These are phyloP conservation scores for Polyommatus iphigenia DNA, from an alignment of 2,888 invertebrate species.

Conservation along the genomic window DNA sequence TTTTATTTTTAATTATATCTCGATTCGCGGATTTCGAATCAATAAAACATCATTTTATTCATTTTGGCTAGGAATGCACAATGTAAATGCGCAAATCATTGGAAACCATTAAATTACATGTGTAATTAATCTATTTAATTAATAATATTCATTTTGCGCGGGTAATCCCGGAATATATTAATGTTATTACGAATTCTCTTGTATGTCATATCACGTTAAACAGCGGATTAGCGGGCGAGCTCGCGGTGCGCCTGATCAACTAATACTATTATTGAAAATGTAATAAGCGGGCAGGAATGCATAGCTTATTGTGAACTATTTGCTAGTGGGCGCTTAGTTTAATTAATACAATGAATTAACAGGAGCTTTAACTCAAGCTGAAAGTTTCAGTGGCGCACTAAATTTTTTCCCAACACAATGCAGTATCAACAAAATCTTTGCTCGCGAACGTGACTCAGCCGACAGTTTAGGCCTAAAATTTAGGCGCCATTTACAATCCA, in stretches of 20 bases:
- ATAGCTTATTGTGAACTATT: slow-evolving; percentile 23
- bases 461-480: slow-evolving; percentile 33
- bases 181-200: slow-evolving; percentile 27
- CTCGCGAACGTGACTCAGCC: background rate
- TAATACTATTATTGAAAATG: slow-evolving; percentile 14
- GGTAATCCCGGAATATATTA: slow-evolving; percentile 32
- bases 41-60: background rate
- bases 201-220: slow-evolving; percentile 28
- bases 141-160: slow-evolving; percentile 15
- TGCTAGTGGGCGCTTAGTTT: background rate
- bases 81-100: background rate
- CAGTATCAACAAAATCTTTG: background rate
- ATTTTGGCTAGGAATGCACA: background rate
- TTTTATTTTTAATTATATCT: background rate
- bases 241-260: slow-evolving; percentile 1
- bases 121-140: slow-evolving; percentile 7
- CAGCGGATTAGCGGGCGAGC: slow-evolving; percentile 2
- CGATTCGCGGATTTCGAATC: background rate
- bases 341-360: background rate
- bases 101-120: slow-evolving; percentile 5
- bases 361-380: background rate
- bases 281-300: slow-evolving; percentile 16
- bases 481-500: slow-evolving; percentile 33
- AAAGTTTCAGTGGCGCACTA: background rate
- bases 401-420: background rate